phyloP scores from a whole-genome alignment of 2,797 vertebrate species.

The Meda fulgida region DNA sequence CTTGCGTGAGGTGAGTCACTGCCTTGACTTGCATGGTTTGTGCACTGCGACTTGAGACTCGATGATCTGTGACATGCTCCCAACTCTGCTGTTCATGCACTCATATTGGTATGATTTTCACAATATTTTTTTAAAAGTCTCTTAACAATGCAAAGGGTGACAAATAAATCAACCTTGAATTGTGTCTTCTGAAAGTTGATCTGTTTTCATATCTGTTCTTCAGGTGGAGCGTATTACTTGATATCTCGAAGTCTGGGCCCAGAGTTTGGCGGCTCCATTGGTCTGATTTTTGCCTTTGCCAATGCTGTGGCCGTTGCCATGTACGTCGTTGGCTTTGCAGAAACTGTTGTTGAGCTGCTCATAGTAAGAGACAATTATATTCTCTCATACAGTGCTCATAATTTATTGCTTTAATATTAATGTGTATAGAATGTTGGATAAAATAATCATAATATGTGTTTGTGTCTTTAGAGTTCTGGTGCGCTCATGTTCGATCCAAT shows the following conservation, averaged over 20 bases:
- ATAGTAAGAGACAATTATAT: constrained; percentile 72
- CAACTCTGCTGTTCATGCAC: too few species aligned
- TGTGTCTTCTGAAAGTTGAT: neutral
- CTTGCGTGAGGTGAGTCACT: too few species aligned
- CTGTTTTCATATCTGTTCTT: constrained; percentile 32
- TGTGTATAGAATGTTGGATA: neutral
- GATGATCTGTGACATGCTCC: too few species aligned
- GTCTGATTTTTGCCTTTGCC: constrained; percentile 97
- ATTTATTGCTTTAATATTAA: neutral
- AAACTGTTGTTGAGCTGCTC: constrained; percentile 92
- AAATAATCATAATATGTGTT: neutral
- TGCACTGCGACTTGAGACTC: too few species aligned
- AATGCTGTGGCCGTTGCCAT: constrained; percentile 98
- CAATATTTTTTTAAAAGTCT: too few species aligned
- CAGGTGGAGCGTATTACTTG: constrained; percentile 97
- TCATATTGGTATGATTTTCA: too few species aligned
- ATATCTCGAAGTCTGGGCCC: constrained; percentile 97
- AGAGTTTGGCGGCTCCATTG: constrained; percentile 97
- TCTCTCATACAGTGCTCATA: neutral
- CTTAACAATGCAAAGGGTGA: neutral
- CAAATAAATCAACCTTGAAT: neutral
- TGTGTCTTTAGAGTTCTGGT: constrained; percentile 73
- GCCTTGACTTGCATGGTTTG: too few species aligned
- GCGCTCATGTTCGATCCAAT: constrained; percentile 85
- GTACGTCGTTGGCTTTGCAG: constrained; percentile 98